A percentile compares a stretch with the other conserved stretches of the same genome.
Evolutionary conservation across 1,140 invertebrate genomes (phyloP).

Genomic region (Paracyclopina nana): DNA sequence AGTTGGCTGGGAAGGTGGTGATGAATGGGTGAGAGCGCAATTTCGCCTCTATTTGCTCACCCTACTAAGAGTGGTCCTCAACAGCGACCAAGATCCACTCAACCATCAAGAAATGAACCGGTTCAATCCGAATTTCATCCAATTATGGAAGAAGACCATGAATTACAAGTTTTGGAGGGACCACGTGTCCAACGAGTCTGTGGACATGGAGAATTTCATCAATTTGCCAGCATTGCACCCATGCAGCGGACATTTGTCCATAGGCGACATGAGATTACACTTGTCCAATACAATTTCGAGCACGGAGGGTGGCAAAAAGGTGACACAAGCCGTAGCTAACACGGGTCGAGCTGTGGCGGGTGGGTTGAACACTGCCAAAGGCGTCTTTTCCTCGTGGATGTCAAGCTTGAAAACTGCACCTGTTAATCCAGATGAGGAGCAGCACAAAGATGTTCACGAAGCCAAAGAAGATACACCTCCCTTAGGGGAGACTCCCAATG

Average conservation of each 20-base stretch:
- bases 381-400: slow-evolving; percentile 4
- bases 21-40: slow-evolving; percentile 87
- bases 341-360: slow-evolving; percentile 11
- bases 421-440: neutral
- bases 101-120: slow-evolving; percentile 23
- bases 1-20: slow-evolving; percentile 70
- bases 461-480: too few species aligned
- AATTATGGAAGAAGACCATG: slow-evolving; percentile 62
- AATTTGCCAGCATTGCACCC: slow-evolving; percentile 61
- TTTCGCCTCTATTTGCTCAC: slow-evolving; percentile 79
- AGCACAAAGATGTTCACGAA: neutral
- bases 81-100: too few species aligned
- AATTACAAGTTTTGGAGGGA: slow-evolving; percentile 63
- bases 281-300: slow-evolving; percentile 40
- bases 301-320: slow-evolving; percentile 1
- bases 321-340: neutral
- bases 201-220: slow-evolving; percentile 37
- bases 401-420: neutral
- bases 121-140: slow-evolving; percentile 66
- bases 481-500: too few species aligned
- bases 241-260: slow-evolving; percentile 70
- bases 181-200: too few species aligned
- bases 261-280: slow-evolving; percentile 79
- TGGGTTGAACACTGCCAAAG: slow-evolving; percentile 4
- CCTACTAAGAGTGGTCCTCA: slow-evolving; percentile 55